Base-by-base conservation (phyloP, 2,888 invertebrate species). In the Tipula confusa region DNA sequence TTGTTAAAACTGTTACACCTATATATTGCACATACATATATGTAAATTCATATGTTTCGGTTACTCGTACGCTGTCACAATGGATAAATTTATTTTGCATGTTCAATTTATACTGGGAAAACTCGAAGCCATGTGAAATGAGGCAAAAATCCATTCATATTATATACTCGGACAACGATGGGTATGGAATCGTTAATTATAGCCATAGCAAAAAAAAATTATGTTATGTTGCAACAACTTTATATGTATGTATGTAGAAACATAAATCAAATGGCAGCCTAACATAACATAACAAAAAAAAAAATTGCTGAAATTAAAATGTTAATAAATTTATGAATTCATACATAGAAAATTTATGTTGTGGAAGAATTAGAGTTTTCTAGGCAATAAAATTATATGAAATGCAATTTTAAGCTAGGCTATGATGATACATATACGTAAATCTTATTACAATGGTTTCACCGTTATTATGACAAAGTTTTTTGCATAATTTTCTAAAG, bases 341-440 rank as follows among this genome's bases (percentile, higher is more conserved):
- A 64, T 64, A 64, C 64, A 64, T 64, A 64, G 18, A 64, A 33
- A 64, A 64, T 64, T 64, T 64, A 64, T 64, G 64, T 64, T 64
- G 64, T 64, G 64, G 64, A 64, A 64, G 64, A 64, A 64, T 64
- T 64, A 64, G 64, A 64, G 64, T 64, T 64, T 64, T 64, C 64
- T 64, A 64, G 64, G 64, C 64, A 64, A 64, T 64, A 64, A 64
- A 64, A 24, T 64, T 64, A 64, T 64, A 24, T 24, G 24, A 18
- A 24, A 64, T 64, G 24, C 64, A 64, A 64, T 64, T 64, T 64
- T 64, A 64, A 64, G 64, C 64, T 64, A 11, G 64, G 64, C 1
- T 64, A 11, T 64, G 9, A 64, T 24, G 64, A 64, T 24, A 64
- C 24, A 9, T 64, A 33, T 64, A 64, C 24, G 64, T 64, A 24